Conservation (phyloP, 2,888 invertebrate species). For the Criorhina ranunculi region DNA sequence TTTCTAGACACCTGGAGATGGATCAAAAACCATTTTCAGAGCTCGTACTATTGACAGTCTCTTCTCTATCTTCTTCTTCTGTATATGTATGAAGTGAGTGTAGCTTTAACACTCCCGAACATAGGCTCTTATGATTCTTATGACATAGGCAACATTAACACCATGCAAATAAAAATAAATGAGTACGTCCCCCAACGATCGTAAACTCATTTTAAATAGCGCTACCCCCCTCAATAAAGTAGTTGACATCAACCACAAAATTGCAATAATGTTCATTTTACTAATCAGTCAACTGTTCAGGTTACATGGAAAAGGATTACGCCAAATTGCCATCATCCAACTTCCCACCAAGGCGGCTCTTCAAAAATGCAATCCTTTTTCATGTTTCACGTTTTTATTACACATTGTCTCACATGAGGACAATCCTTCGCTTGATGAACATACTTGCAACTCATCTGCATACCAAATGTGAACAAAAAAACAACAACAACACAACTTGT, state of each 20-base stretch:
- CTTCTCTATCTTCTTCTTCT: too few species aligned
- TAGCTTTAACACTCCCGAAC: too few species aligned
- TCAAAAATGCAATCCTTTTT: constrained; percentile 25
- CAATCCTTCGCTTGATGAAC: constrained; percentile 14
- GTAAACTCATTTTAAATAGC: too few species aligned
- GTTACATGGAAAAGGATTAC: constrained; percentile 13
- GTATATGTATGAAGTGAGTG: too few species aligned
- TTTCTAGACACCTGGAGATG: too few species aligned
- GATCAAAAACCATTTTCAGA: too few species aligned
- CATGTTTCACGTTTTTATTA: constrained; percentile 20
- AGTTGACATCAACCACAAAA: not conserved
- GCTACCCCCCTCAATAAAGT: not conserved
- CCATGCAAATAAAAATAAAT: too few species aligned
- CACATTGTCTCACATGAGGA: constrained; percentile 1
- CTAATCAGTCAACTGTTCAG: not conserved
- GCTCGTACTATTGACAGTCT: too few species aligned
- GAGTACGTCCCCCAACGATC: too few species aligned
- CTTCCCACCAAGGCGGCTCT: not conserved
- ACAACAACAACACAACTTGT: constrained; percentile 4
- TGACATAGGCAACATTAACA: too few species aligned
- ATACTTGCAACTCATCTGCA: constrained; percentile 29
- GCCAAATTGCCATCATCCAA: not conserved
- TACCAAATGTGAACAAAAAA: constrained; percentile 18
- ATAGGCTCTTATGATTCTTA: too few species aligned
- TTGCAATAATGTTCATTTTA: not conserved